A percentile compares a stretch with the other conserved stretches of the same genome.
Conservation (phyloP, 2,888 invertebrate genomes). For the Conus canariensis region DNA sequence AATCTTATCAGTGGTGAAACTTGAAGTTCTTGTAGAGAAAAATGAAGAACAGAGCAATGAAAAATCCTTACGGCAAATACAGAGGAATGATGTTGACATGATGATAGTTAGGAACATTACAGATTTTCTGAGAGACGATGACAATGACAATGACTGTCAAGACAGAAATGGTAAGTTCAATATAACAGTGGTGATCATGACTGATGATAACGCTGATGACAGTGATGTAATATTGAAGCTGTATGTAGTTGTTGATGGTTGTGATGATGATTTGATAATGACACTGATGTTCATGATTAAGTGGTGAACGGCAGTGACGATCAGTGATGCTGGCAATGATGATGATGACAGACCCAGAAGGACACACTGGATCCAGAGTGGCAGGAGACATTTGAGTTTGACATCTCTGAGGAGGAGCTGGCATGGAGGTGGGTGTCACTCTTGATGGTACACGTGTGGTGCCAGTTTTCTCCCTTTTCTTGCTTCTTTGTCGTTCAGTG, state of each 20-base stretch:
- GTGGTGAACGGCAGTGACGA: background rate
- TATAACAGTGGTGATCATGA: background rate
- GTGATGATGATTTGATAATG: background rate
- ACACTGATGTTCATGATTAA: background rate
- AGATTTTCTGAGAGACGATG: too few relatives aligned
- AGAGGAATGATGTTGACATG: too few relatives aligned
- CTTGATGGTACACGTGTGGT: background rate
- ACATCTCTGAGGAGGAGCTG: slow-evolving; percentile 69
- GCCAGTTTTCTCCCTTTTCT: too few relatives aligned
- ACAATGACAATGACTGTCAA: too few relatives aligned
- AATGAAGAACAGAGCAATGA: too few relatives aligned
- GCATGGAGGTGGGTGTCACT: slow-evolving; percentile 59
- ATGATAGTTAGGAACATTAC: too few relatives aligned
- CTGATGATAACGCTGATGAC: background rate
- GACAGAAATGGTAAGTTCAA: background rate
- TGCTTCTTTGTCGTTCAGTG: too few relatives aligned
- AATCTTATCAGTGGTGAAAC: too few relatives aligned
- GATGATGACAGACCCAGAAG: slow-evolving; percentile 42
- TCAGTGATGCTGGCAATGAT: background rate
- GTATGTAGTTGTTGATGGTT: background rate
- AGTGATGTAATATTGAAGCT: background rate
- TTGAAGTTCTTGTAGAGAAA: too few relatives aligned
- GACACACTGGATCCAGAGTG: slow-evolving; percentile 68
- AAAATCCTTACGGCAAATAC: too few relatives aligned
- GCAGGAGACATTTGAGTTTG: slow-evolving; percentile 74